Percentiles rank a stretch among this genome's conserved stretches.
Evolutionary conservation across 2,888 invertebrate species (phyloP).

Genomic region (Lasioglossum villosulum): DNA sequence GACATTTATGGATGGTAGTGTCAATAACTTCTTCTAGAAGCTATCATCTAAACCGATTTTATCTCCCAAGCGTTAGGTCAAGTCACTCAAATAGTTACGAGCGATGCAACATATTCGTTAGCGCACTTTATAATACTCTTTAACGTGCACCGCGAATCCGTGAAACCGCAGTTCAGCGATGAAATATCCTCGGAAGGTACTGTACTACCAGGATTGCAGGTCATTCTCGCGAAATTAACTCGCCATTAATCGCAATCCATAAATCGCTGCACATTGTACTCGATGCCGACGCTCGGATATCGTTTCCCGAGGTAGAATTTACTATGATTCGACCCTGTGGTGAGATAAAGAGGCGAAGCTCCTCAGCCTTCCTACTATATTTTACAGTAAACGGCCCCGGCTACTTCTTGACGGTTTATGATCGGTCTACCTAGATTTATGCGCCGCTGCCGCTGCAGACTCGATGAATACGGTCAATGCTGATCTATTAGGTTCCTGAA

Average conservation of each 20-base stretch:
- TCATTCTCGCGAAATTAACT: slow-evolving; percentile 29
- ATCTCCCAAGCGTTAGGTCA: not conserved
- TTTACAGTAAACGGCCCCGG: slow-evolving; percentile 20
- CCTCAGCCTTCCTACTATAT: slow-evolving; percentile 11
- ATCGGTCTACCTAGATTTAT: not conserved
- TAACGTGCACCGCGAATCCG: not conserved
- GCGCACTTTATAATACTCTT: not conserved
- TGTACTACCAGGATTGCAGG: not conserved
- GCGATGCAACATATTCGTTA: not conserved
- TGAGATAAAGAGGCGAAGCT: slow-evolving; percentile 23
- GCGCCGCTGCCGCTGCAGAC: not conserved
- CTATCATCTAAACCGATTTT: not conserved
- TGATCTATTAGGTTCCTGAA: slow-evolving; percentile 4
- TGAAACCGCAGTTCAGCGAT: not conserved
- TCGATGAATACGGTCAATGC: slow-evolving; percentile 8
- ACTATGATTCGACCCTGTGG: slow-evolving; percentile 21
- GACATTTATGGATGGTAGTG: not conserved
- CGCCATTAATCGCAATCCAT: slow-evolving; percentile 33
- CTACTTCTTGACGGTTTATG: slow-evolving; percentile 41
- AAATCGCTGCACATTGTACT: slow-evolving; percentile 38
- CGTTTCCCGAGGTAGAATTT: slow-evolving; percentile 5
- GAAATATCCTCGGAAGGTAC: not conserved
- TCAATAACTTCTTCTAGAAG: not conserved
- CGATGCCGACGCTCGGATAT: slow-evolving; percentile 21
- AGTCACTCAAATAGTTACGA: not conserved